Evolutionary conservation across 1,140 invertebrate genomes (phyloP).

Genomic region (Branchinecta lynchi): DNA sequence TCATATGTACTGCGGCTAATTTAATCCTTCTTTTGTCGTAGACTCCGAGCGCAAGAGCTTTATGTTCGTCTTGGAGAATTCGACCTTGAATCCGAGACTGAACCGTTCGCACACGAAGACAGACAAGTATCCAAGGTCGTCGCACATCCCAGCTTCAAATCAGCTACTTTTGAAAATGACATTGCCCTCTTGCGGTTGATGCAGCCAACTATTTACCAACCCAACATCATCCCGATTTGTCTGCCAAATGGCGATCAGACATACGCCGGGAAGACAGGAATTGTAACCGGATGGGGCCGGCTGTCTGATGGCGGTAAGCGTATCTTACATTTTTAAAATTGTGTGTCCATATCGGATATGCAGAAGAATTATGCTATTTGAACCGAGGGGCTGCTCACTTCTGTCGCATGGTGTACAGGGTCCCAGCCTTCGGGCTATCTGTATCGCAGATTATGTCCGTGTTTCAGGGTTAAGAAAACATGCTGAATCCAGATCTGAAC

Average conservation of each 20-base stretch:
- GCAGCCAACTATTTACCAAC: slow-evolving; percentile 25
- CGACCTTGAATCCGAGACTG: slow-evolving; percentile 25
- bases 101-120: slow-evolving; percentile 26
- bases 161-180: slow-evolving; percentile 31
- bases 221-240: slow-evolving; percentile 30
- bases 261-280: slow-evolving; percentile 40
- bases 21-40: not conserved
- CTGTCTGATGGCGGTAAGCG: slow-evolving; percentile 20
- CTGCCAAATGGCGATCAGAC: slow-evolving; percentile 23
- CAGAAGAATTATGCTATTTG: too few species aligned
- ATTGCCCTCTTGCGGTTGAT: slow-evolving; percentile 28
- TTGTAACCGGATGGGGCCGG: slow-evolving; percentile 24
- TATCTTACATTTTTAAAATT: too few species aligned
- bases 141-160: slow-evolving; percentile 30
- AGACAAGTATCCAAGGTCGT: slow-evolving; percentile 25
- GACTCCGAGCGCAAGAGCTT: slow-evolving; percentile 25
- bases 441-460: too few species aligned
- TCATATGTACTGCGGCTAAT: not conserved
- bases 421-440: too few species aligned
- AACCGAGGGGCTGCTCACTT: too few species aligned
- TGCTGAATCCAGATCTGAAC: too few species aligned
- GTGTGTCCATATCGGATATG: too few species aligned
- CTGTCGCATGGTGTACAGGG: too few species aligned
- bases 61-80: slow-evolving; percentile 28
- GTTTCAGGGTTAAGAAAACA: too few species aligned